Evolutionary conservation across 2,113 vertebrate genomes (phyloP), one percentile per base, ranked within the genome.

Genomic region (Ploceus nigricollis): DNA sequence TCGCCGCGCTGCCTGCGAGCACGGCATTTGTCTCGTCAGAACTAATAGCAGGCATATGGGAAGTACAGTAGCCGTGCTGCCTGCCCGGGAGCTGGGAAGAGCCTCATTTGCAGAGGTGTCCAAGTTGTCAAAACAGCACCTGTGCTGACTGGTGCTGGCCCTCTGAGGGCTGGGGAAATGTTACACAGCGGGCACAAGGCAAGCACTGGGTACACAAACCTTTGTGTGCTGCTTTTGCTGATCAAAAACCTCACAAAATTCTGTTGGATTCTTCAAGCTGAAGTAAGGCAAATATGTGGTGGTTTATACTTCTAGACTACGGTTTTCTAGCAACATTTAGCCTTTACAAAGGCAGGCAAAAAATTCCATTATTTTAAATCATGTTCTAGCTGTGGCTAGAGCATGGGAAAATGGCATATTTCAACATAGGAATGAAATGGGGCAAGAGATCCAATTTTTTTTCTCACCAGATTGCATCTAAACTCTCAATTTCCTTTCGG

Each of bases 61-160:
- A 95, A 92, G 83, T 23, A 1, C 58, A 53, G 87, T 35, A 78
- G 89, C 87, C 6, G 6, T 65, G 91, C 83, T 89, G 95, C 92
- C 92, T 94, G 72, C 69, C 87, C 3, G 1, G 60, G 79, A 90
- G 80, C 92, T 87, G 85, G 89, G 92, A 92, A 97, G 82, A 88
- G 95, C 78, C 91, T 89, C 87, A 92, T 95, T 93, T 95, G 93
- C 95, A 95, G 94, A 91, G 95, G 95, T 92, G 94, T 94, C 94
- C 93, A 93, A 95, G 70, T 86, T 95, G 94, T 96, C 95, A 96
- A 94, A 97, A 95, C 94, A 96, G 93, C 94, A 94, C 95, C 96
- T 94, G 95, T 95, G 95, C 91, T 96, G 95, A 96, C 50, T 87
- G 82, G 66, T 95, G 87, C 82, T 94, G 93, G 93, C 94, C 94